phyloP scores from a whole-genome alignment of 2,113 vertebrate species.

The Penelope pileata region DNA sequence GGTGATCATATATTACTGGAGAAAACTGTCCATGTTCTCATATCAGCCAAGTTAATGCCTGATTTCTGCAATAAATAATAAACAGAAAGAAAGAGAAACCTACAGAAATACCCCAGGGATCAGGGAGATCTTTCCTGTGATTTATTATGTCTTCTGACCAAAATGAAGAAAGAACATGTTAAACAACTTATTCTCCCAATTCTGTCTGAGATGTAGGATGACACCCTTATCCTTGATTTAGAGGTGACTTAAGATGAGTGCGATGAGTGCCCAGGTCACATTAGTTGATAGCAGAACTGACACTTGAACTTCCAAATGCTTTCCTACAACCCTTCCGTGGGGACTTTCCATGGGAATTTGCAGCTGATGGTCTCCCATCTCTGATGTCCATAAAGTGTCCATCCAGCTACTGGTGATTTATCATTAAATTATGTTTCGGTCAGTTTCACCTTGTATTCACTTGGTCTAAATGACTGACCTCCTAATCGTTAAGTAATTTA shows the following conservation, averaged over 20 bases:
- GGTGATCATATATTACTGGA: neutral
- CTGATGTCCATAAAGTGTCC: neutral
- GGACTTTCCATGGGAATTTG: neutral
- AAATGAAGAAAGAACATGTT: neutral
- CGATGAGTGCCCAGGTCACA: neutral
- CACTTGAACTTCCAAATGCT: neutral
- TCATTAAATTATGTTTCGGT: neutral
- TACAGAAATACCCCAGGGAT: neutral
- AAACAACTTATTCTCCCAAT: neutral
- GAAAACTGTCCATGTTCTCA: neutral
- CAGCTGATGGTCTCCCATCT: neutral
- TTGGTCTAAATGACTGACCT: neutral
- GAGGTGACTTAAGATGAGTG: neutral
- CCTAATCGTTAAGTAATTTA: neutral
- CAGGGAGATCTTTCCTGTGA: neutral
- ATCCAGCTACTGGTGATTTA: neutral
- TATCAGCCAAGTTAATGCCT: neutral
- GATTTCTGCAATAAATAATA: neutral
- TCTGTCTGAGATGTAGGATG: neutral
- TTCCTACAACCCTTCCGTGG: neutral
- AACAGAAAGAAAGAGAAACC: neutral
- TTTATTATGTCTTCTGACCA: neutral
- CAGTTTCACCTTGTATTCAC: neutral
- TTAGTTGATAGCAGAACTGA: neutral
- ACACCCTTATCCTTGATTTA: neutral